Percentiles rank a stretch among this genome's conserved stretches.
These are phyloP conservation scores for Microcebus jonahi DNA, from an alignment of 2,113 vertebrate species.

Conservation along the genomic window DNA sequence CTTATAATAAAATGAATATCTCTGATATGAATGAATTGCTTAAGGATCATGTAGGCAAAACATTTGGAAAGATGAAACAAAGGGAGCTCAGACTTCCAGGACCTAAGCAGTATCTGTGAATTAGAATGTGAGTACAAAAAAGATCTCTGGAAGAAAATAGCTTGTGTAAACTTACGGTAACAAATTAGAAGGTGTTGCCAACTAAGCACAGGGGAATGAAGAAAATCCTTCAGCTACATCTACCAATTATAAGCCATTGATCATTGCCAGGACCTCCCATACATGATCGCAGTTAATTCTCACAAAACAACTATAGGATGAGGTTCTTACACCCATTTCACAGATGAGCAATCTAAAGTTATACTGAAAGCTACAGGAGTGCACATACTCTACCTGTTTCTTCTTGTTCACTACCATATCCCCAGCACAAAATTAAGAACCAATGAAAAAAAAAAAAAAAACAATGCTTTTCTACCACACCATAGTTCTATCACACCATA, in stretches of 20 bases:
- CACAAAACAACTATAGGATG: background rate
- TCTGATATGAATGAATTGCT: background rate
- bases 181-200: background rate
- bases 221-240: background rate
- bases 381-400: fast-evolving
- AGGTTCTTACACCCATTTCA: background rate
- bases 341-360: background rate
- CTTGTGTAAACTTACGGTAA: background rate
- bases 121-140: background rate
- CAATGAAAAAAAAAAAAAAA: too few relatives aligned
- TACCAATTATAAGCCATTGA: background rate
- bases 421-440: background rate
- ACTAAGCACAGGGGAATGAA: background rate
- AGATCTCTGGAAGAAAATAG: background rate
- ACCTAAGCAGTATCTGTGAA: background rate
- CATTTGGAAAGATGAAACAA: background rate
- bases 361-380: background rate
- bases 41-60: background rate
- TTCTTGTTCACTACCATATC: background rate
- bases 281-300: background rate
- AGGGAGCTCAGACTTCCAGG: background rate
- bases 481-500: background rate
- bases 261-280: background rate
- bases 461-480: background rate
- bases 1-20: background rate